Base-by-base conservation (phyloP, 2,797 vertebrate species). In the Lophotriccus pileatus region DNA sequence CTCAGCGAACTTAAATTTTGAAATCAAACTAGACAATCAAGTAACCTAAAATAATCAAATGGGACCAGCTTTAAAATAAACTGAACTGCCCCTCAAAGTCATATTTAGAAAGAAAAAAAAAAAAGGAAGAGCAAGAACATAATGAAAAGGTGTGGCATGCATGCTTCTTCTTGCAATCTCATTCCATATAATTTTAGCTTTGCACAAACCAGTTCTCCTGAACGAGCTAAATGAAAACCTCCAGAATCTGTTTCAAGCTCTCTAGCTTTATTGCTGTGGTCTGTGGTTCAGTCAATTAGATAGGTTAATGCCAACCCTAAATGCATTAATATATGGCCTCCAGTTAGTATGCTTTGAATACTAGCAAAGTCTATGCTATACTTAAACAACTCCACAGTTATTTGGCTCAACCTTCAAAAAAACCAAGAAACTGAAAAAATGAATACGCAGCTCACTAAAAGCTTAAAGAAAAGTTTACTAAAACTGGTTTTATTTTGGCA, bases 71-170 rank as follows among this genome's bases (percentile, higher is more conserved):
- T 64, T 43, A 78, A 84, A 91, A 86, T 69, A 84, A 16, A 34
- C 21, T 84, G 32, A 92, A 90, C 63, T 69, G 58, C 27, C 15
- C 77, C 76, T 85, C 37, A 59, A 79, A 87, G 74, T 52, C 94
- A 96, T 92, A 87, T 95, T 96, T 95, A 76, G 94, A 58, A 79
- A 23, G 15, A 37, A 43, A 14, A 9, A 41, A 67, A 30, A 44
- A 34, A 63, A 63, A 30, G 15, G 28, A 52, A 75, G 47, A 64
- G 21, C 32, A 20, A 89, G 74, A 88, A 96, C 70, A 80, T 95
- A 89, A 91, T 95, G 94, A 94, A 96, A 97, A 97, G 94, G 95
- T 93, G 90, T 84, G 95, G 94, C 86, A 80, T 68, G 69, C 95
- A 86, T 91, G 93, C 82, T 92, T 92, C 94, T 78, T 94, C 90